Base-by-base conservation (phyloP, 2,113 vertebrate genomes). In the Agapornis roseicollis region DNA sequence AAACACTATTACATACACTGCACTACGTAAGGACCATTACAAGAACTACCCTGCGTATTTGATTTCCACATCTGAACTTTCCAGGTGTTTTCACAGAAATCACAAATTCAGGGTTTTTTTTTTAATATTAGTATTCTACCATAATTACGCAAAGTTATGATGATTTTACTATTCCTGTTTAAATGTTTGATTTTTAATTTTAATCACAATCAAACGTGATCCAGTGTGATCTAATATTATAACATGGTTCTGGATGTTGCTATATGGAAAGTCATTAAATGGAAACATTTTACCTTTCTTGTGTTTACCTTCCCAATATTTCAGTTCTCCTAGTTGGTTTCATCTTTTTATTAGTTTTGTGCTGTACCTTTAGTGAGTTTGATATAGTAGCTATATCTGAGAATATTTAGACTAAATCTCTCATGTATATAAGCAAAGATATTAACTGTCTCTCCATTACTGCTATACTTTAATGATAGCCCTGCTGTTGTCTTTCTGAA, bases 381-480 rank as follows among this genome's bases (percentile, higher is more conserved):
- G 39, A 49, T 64, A 65, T 16, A n/a, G 28, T 35, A 44, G 24
- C 60, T 78, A 31, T 50, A 28, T 20, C 13, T 68, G 25, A 77
- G 29, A 71, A 44, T 55, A 72, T 77, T 77, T 33, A 92, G 25
- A 50, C 29, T 56, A 82, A 24, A 63, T 28, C 70, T 83, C 2
- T 80, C 37, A 27, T 39, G 10, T 8, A 61, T 10, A 76, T 11
- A 37, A 14, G 8, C 4, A 64, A 69, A 83, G 25, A 35, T 2
- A 22, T 56, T 20, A 49, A 91, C 29, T 39, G 6, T 47, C 4
- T 85, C 12, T 56, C 24, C 2, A 9, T 74, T 49, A n/a, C 7
- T 44, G 4, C 37, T 63, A 27, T 22, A 42, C 4, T 4, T 28
- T 53, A 49, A 50, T 0, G 1, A 24, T 25, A 58, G 1, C 5